phyloP scores from a whole-genome alignment of 2,113 vertebrate genomes.

The Oryzias woworae region DNA sequence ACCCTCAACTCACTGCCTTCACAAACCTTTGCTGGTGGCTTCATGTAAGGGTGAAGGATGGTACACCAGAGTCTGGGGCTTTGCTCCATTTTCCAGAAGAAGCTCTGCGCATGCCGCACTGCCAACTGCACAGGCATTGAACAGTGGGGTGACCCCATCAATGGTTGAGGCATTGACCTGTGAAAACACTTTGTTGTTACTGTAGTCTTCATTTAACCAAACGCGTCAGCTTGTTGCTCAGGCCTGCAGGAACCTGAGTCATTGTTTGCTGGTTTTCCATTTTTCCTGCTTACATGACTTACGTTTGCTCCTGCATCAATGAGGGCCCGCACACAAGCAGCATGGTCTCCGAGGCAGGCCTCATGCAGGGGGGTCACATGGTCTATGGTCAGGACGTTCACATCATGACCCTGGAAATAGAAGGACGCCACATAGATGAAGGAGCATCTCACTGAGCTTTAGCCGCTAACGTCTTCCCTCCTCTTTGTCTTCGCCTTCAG shows the following conservation, averaged over 20 bases:
- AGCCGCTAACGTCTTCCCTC: not conserved
- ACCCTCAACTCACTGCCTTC: not conserved
- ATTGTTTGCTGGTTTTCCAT: too few relatives aligned
- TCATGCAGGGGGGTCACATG: constrained; percentile 93
- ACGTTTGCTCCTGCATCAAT: constrained; percentile 94
- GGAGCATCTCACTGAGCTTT: constrained; percentile 1
- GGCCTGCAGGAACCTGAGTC: constrained; percentile 23
- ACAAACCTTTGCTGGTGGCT: constrained; percentile 88
- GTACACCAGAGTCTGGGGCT: constrained; percentile 82
- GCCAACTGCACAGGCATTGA: constrained; percentile 89
- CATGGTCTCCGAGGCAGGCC: constrained; percentile 90
- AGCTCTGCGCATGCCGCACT: constrained; percentile 86
- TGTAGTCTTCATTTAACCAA: constrained; percentile 48
- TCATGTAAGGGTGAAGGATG: constrained; percentile 90
- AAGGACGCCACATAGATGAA: constrained; percentile 22
- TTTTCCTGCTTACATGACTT: constrained; percentile 58
- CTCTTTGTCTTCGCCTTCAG: too few relatives aligned
- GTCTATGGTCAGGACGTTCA: constrained; percentile 92
- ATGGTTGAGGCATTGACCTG: constrained; percentile 92
- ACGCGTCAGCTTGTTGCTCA: constrained; percentile 53
- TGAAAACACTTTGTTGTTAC: constrained; percentile 55
- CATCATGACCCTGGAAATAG: constrained; percentile 86
- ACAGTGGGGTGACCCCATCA: constrained; percentile 91
- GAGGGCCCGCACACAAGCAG: constrained; percentile 87
- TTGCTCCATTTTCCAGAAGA: constrained; percentile 89